Base-by-base conservation (phyloP, 2,797 vertebrate genomes). In the Lacerta viridis region DNA sequence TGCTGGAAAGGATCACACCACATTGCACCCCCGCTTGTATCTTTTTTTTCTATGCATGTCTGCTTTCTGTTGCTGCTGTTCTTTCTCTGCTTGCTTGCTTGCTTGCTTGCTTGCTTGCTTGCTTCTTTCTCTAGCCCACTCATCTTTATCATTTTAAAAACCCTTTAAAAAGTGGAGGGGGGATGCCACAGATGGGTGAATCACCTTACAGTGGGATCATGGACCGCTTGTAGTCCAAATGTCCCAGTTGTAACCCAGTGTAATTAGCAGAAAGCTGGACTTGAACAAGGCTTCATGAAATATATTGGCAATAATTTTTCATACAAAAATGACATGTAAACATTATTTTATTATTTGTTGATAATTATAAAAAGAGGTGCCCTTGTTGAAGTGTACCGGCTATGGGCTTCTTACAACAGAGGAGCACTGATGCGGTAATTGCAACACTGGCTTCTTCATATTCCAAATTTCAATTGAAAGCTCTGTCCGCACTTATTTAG, bases 351-450 rank as follows among this genome's bases (percentile, higher is more conserved):
- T 29, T 27, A 64, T n/a, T 27, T 81, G 33, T 82, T 43, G 46
- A 23, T 20, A 33, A 6, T 29, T 3, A 76, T 61, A 61, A 33
- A 43, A 61, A 87, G 39, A 27, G 46, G 4, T 66, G 29, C 20
- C 84, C 80, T 69, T 75, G n/a, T 76, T 88, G 83, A 86, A 84
- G 82, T 76, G 76, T 90, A 90, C 93, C 81, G 18, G n/a, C 36
- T 0, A 0, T 13, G 2, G 87, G 78, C 33, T 75, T 91, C 27
- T 89, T 83, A 27, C 88, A 87, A 68, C 10, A 92, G 88, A 87
- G 68, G 80, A 72, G 2, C 87, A 5, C 76, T 74, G 69, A 69
- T 91, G 90, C 66, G 91, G 74, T 55, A 25, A 33, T 77, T 71
- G 10, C 59, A 88, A 85, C 15, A 41, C 89, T 77, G 0, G 0